Base-by-base conservation (phyloP, 2,113 vertebrate species). In the Formicarius rufipectus region DNA sequence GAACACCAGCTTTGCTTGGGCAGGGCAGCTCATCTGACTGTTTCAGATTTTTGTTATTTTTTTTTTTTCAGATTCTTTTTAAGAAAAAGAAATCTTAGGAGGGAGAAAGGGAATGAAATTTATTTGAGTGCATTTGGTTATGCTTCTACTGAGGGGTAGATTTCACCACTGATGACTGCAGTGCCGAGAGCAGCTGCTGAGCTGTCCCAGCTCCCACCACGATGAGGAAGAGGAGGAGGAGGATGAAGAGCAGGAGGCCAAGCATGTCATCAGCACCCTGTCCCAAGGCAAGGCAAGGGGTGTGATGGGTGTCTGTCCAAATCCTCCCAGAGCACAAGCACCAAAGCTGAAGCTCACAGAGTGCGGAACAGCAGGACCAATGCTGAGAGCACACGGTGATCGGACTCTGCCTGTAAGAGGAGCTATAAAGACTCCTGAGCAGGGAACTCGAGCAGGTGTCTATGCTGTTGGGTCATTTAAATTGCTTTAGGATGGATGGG, bases 321-420 rank as follows among this genome's bases (percentile, higher is more conserved):
- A 30, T 10, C 33, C 39, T 78, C 31, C 27, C 67, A 44, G 17
- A 63, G 22, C 39, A 53, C 35, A 12, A 23, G 37, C 18, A 20
- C 47, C 39, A 28, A 35, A 30, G 10, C 72, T 37, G 68, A 35
- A 49, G 50, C 31, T 15, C 0, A 0, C 10, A 2, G 30, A 5
- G 7, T 25, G 76, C 52, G 7, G 47, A n/a, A 10, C 31, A 42
- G 30, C 2, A 17, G 35, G 68, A 44, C 37, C 30, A 31, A 12
- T 7, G 22, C 0, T 17, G 30, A 50, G 47, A 64, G 25, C 44
- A 50, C 59, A 30, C 31, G 71, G 27, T 11, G 37, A 39, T 39
- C 42, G 27, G 30, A 9, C 12, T 49, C 47, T 5, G 2, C 18
- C 39, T 56, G 28, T 30, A 30, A 74, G 44, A 63, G 4, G 5